Evolutionary conservation across 1,140 invertebrate genomes (phyloP), one percentile per base, ranked within the genome.

Genomic region (Argopecten irradians): DNA sequence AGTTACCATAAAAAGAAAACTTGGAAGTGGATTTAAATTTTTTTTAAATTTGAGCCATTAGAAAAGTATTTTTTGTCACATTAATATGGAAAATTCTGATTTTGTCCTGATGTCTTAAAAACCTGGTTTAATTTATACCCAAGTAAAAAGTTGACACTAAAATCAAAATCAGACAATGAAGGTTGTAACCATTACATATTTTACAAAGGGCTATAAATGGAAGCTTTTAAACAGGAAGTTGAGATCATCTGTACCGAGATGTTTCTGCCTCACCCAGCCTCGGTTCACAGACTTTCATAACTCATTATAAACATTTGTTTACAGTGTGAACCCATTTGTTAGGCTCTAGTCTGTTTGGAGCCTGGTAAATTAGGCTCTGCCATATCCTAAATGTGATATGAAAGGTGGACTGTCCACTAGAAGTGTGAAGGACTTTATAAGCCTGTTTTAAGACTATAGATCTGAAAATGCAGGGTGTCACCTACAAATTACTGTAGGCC

Each of bases 251-350:
- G 55, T n/a, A 71, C 55, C 55, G 0, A 71, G 55, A 28, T 8
- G 19, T 19, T 46, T 11, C 43, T 46, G 43, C 43, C 43, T 71
- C 55, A 28, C 55, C 55, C 22, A 71, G 55, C 22, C 55, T 71
- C 55, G n/a, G n/a, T 71, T 71, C 55, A 71, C 55, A n/a, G 55
- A 71, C n/a, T 71, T 71, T n/a, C 55, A 71, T 71, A 71, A 71
- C 55, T 71, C 55, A 71, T 71, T 71, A 71, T 71, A 71, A 71
- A 71, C 55, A 28, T n/a, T 71, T 71, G 55, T 71, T 71, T 71
- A 28, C 28, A n/a, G 55, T 71, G 55, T 71, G 55, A 71, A 71
- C 55, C 55, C 11, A 28, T 71, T 71, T 28, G 55, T 28, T 71
- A n/a, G 7, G 55, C 55, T 16, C 22, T 28, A 71, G 55, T 71